These are phyloP conservation scores for Saccostrea glomerata DNA, from an alignment of 1,140 invertebrate genomes.

Conservation along the genomic window DNA sequence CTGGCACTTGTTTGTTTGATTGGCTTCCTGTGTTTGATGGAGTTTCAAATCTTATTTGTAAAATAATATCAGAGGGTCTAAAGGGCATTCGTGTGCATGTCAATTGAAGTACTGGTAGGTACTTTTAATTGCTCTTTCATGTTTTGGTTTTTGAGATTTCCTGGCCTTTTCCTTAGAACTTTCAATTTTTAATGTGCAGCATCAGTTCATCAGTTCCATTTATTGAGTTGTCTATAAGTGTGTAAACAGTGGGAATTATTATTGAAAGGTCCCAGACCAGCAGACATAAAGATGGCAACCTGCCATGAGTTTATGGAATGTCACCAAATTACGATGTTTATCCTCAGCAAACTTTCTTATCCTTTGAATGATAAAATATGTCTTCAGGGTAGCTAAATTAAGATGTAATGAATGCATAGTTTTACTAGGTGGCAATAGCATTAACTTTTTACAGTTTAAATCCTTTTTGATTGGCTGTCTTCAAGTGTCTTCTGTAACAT, in stretches of 20 bases:
- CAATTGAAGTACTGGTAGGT: not conserved
- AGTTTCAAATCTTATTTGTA: slow-evolving; percentile 8
- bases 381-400: not conserved
- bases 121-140: not conserved
- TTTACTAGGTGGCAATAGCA: slow-evolving; percentile 13
- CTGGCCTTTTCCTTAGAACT: not conserved
- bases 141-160: not conserved
- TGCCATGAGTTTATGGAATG: slow-evolving; percentile 35
- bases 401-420: slow-evolving; percentile 25
- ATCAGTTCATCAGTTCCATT: not conserved
- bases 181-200: not conserved
- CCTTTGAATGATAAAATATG: slow-evolving; percentile 36
- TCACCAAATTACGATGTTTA: slow-evolving; percentile 31
- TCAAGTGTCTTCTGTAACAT: not conserved
- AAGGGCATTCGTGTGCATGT: not conserved
- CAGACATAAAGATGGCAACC: not conserved
- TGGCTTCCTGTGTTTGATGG: slow-evolving; percentile 30
- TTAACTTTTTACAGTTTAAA: slow-evolving; percentile 11
- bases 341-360: slow-evolving; percentile 36
- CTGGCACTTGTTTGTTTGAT: slow-evolving; percentile 23
- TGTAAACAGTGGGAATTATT: not conserved
- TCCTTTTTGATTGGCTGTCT: slow-evolving; percentile 5
- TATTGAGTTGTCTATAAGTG: not conserved
- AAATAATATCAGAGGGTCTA: not conserved
- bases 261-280: not conserved